Percentiles rank a stretch among this genome's conserved stretches.
Conservation (phyloP, 2,888 invertebrate genomes). For the Hyposoter didymator region DNA sequence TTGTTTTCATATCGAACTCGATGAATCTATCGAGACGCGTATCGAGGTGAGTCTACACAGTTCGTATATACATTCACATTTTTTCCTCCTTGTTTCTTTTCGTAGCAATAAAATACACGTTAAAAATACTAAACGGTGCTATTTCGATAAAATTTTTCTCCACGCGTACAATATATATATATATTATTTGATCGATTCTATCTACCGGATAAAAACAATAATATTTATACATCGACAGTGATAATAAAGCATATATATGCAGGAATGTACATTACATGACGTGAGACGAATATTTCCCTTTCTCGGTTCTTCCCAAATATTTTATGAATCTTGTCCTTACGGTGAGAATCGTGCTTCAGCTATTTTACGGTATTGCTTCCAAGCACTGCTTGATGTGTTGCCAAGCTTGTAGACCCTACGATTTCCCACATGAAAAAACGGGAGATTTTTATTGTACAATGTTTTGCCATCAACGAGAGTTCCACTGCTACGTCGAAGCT, state of each 20-base stretch:
- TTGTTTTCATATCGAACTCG: conserved; percentile 2
- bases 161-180: conserved; percentile 53
- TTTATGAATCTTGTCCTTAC: conserved; percentile 48
- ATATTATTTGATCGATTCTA: conserved; percentile 47
- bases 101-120: conserved; percentile 57
- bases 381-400: conserved; percentile 90
- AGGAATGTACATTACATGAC: conserved; percentile 78
- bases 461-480: conserved; percentile 1
- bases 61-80: conserved; percentile 61
- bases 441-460: not conserved
- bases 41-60: conserved; percentile 15
- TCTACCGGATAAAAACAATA: conserved; percentile 58
- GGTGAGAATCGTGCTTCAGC: not conserved
- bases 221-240: conserved; percentile 61
- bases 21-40: conserved; percentile 24
- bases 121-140: conserved; percentile 65
- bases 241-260: conserved; percentile 70
- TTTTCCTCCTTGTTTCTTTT: not conserved
- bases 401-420: conserved; percentile 91
- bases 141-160: conserved; percentile 52
- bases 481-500: not conserved
- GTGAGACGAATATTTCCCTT: conserved; percentile 78
- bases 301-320: conserved; percentile 80
- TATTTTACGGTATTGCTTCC: conserved; percentile 80
- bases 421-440: conserved; percentile 62